Base-by-base conservation (phyloP, 2,797 vertebrate species). In the Trichosurus vulpecula region DNA sequence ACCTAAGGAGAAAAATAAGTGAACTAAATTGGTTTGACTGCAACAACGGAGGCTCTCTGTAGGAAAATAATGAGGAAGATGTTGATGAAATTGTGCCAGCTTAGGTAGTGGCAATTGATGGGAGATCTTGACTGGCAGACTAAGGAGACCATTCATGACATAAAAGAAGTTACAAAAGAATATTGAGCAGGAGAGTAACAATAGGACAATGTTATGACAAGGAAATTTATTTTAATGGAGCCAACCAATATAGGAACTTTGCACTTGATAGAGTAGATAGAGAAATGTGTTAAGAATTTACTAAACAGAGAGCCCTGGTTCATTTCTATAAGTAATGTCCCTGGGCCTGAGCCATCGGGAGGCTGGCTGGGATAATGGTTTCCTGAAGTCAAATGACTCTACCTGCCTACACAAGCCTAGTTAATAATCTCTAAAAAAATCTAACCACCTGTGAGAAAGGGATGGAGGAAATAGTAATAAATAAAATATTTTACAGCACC, bases 341-440 rank as follows among this genome's bases (percentile, higher is more conserved):
- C 93, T 96, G 89, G 57, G 55, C 54, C 97, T 56, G 97, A 96
- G 93, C 90, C 97, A 95, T 91, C 97, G 96, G 97, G 96, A 94
- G 56, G 93, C 61, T 94, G 95, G 97, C 92, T 94, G 95, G 97
- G 96, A 96, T 95, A 97, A 97, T 97, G 97, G 95, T 98, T 98
- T 98, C 97, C 51, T 4, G 31, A 97, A 95, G 93, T 94, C 97
- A 97, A 97, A 97, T 98, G 97, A 97, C 97, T 98, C 94, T 97
- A 96, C 74, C 98, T 98, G 98, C 96, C 96, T 97, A 95, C 94
- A 95, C 95, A 97, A 93, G 92, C 95, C 96, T 95, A 96, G 97
- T 97, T 97, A 94, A 47, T 97, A 98, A 97, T 96, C 98, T 97
- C 98, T 98, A 97, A 97, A 81, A 74, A 81, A 81, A 97, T 96